phyloP scores from a whole-genome alignment of 2,113 vertebrate species.

The Mus pahari region DNA sequence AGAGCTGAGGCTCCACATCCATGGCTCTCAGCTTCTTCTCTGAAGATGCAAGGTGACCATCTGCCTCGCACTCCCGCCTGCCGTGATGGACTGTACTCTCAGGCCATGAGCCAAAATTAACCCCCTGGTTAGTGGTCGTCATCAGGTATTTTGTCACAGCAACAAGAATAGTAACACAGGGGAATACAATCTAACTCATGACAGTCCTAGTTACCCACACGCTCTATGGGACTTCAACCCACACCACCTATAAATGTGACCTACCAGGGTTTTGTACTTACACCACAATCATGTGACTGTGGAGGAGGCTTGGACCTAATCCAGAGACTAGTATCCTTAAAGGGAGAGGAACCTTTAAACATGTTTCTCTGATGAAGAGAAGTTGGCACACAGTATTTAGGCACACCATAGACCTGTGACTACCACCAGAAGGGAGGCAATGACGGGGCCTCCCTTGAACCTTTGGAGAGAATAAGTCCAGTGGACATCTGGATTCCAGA shows the following conservation, averaged over 20 bases:
- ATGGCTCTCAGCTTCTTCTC: not conserved
- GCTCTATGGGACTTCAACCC: not conserved
- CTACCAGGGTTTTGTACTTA: not conserved
- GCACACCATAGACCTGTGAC: not conserved
- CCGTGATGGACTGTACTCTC: not conserved
- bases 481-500: not conserved
- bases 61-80: not conserved
- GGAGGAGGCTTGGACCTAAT: not conserved
- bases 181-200: not conserved
- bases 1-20: not conserved
- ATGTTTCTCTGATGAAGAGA: not conserved
- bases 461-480: not conserved
- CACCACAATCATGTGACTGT: not conserved
- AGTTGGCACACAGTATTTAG: not conserved
- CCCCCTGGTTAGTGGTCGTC: too few species aligned
- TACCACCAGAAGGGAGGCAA: not conserved
- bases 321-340: not conserved
- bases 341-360: not conserved
- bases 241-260: not conserved
- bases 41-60: not conserved
- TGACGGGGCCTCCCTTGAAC: rapidly evolving
- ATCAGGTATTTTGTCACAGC: not conserved
- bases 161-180: not conserved
- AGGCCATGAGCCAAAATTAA: not conserved
- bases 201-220: not conserved